A percentile compares a stretch with the other conserved stretches of the same genome.
Conservation (phyloP, 1,140 invertebrate species). For the Apolygus lucorum region DNA sequence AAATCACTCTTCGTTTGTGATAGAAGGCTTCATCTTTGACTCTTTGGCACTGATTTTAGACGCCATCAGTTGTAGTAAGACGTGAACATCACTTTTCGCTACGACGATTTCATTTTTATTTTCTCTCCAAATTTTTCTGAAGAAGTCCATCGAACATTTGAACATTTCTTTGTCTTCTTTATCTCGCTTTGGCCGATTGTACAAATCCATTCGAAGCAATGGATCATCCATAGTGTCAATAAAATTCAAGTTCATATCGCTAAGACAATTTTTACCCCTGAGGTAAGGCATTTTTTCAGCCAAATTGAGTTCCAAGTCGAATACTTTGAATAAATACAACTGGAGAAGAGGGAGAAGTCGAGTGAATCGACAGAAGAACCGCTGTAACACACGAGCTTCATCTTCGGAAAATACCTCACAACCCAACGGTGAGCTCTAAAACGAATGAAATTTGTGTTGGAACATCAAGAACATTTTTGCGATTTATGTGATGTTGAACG, state of each 20-base stretch:
- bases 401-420: background rate
- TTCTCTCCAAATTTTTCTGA: too few species aligned
- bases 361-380: background rate
- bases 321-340: background rate
- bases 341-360: background rate
- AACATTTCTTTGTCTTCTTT: background rate
- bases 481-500: too few species aligned
- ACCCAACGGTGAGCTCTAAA: background rate
- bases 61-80: too few species aligned
- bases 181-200: background rate
- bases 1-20: too few species aligned
- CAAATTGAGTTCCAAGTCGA: background rate
- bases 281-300: background rate
- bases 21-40: too few species aligned
- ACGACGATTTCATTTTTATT: too few species aligned
- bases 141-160: background rate
- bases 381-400: background rate
- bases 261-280: background rate
- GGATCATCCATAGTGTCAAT: background rate
- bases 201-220: background rate
- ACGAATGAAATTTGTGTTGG: too few species aligned
- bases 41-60: too few species aligned
- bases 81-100: too few species aligned
- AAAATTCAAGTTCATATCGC: background rate
- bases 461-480: too few species aligned